A percentile compares a stretch with the other conserved stretches of the same genome.
phyloP scores from a whole-genome alignment of 1,140 invertebrate genomes.

The Drosophila serrata region DNA sequence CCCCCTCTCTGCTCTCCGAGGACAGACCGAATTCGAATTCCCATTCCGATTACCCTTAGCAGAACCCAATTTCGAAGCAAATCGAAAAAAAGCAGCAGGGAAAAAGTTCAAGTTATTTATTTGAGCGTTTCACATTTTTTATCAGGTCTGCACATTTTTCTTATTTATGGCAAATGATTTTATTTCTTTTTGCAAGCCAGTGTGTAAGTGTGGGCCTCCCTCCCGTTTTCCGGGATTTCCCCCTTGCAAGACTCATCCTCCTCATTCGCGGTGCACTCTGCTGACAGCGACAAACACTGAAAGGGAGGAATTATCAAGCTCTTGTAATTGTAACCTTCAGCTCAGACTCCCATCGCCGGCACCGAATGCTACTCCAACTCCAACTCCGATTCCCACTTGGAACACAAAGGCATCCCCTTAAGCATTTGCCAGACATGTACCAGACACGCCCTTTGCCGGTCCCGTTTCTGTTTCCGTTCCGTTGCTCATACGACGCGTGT shows the following conservation, averaged over 20 bases:
- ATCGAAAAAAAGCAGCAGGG: slow-evolving; percentile 50
- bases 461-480: slow-evolving; percentile 35
- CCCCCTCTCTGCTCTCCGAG: background rate
- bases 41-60: slow-evolving; percentile 43
- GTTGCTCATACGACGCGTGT: slow-evolving; percentile 61
- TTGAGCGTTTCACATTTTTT: slow-evolving; percentile 81
- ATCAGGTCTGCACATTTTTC: slow-evolving; percentile 74
- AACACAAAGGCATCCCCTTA: slow-evolving; percentile 59
- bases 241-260: background rate
- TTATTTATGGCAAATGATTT: slow-evolving; percentile 82
- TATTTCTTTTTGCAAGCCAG: slow-evolving; percentile 52
- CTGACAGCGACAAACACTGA: slow-evolving; percentile 72
- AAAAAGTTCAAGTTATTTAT: slow-evolving; percentile 81
- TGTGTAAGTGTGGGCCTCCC: slow-evolving; percentile 13
- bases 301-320: slow-evolving; percentile 71
- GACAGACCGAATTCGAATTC: slow-evolving; percentile 40
- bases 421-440: slow-evolving; percentile 66
- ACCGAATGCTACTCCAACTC: slow-evolving; percentile 6
- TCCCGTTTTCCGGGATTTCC: slow-evolving; percentile 3
- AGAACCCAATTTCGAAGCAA: slow-evolving; percentile 52
- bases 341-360: slow-evolving; percentile 15
- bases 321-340: slow-evolving; percentile 72
- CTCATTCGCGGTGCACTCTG: slow-evolving; percentile 47
- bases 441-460: slow-evolving; percentile 60
- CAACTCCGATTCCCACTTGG: slow-evolving; percentile 24